Percentiles rank a stretch among this genome's conserved stretches.
These are phyloP conservation scores for Aphyosemion australe DNA, from an alignment of 2,113 vertebrate genomes.

Conservation along the genomic window DNA sequence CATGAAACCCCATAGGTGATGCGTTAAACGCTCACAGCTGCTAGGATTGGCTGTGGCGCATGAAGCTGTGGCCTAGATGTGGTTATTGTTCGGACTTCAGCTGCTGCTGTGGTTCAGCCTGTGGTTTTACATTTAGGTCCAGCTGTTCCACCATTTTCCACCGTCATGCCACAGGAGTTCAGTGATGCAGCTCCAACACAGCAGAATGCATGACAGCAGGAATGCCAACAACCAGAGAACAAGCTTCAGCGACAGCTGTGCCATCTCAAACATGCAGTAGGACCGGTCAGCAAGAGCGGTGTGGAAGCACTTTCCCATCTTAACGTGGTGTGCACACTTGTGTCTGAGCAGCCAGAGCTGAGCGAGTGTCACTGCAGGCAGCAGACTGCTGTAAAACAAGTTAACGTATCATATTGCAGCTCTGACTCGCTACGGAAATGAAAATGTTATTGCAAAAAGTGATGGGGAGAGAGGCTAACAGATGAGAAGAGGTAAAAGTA, in stretches of 20 bases:
- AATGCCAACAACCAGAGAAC: background rate
- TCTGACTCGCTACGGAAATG: slow-evolving; percentile 4
- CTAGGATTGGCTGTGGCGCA: background rate
- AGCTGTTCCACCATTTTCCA: background rate
- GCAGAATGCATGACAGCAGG: background rate
- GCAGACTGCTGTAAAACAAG: background rate
- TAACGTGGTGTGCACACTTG: background rate
- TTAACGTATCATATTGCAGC: background rate
- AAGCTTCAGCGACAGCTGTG: slow-evolving; percentile 1
- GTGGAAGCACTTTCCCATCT: background rate
- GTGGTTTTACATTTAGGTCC: background rate
- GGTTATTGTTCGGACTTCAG: background rate
- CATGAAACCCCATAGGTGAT: too few species aligned
- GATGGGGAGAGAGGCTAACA: background rate
- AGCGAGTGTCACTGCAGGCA: background rate
- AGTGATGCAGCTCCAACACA: background rate
- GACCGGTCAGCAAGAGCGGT: background rate
- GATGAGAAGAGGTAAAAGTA: background rate
- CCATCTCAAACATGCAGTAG: background rate
- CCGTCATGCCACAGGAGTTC: background rate
- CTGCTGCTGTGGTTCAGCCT: background rate
- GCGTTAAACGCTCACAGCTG: background rate
- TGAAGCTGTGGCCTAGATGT: slow-evolving; percentile 2
- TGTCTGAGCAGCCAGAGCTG: background rate
- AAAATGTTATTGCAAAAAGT: background rate